These are phyloP conservation scores for Aethes cnicana DNA, from an alignment of 2,888 invertebrate genomes.

Conservation along the genomic window DNA sequence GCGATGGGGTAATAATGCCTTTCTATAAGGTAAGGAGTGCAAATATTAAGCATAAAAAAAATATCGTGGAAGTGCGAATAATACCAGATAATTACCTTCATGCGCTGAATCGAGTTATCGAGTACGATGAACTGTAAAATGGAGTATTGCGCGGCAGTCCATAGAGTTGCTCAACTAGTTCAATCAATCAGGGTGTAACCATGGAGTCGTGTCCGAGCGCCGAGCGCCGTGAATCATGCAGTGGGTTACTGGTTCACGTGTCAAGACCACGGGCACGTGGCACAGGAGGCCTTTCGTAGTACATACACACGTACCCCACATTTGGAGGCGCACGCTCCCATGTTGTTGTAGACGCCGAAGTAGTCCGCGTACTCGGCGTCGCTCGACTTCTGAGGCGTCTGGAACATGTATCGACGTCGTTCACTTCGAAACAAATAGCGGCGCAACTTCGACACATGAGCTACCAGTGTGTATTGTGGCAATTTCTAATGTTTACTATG, in stretches of 20 bases:
- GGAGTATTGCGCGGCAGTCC: background rate
- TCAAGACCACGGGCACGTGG: too few species aligned
- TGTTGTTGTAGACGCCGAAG: constrained; percentile 28
- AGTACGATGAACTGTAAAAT: background rate
- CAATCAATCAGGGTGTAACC: background rate
- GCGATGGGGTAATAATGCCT: constrained; percentile 4
- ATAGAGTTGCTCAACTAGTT: constrained; percentile 4
- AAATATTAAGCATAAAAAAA: constrained; percentile 12
- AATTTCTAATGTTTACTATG: background rate
- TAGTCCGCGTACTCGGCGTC: constrained; percentile 22
- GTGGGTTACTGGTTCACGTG: background rate
- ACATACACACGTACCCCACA: constrained; percentile 20
- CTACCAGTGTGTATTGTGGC: constrained; percentile 9
- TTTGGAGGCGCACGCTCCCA: constrained; percentile 27
- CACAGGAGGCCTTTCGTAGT: background rate
- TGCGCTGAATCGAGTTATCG: too few species aligned
- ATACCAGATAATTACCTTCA: too few species aligned
- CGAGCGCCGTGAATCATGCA: background rate
- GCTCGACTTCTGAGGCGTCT: constrained; percentile 11
- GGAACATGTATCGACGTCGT: constrained; percentile 20
- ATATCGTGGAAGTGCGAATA: too few species aligned
- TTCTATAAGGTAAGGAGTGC: background rate
- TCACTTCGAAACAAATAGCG: background rate
- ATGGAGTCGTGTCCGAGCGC: background rate
- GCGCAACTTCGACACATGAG: background rate